A percentile compares a stretch with the other conserved stretches of the same genome.
Conservation (phyloP, 2,113 vertebrate genomes). For the Colossoma macropomum region DNA sequence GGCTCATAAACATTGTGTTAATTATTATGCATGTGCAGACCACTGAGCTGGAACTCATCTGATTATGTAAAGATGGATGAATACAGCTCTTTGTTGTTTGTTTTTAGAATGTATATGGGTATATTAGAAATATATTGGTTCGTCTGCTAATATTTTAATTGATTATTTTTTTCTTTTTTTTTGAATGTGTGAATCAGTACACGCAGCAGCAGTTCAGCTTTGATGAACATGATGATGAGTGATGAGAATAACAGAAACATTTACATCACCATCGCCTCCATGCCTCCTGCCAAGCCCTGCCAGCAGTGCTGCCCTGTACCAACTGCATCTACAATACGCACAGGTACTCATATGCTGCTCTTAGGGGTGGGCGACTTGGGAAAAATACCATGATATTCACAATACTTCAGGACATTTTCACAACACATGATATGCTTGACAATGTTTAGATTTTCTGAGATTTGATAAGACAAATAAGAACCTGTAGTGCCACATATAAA, state of each 20-base stretch:
- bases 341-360: slow-evolving; percentile 57
- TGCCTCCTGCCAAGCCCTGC: slow-evolving; percentile 82
- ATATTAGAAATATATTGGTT: background rate
- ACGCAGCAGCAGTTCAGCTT: slow-evolving; percentile 84
- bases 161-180: background rate
- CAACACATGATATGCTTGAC: no score
- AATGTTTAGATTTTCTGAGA: no score
- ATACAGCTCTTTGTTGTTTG: no score
- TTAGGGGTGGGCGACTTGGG: no score
- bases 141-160: background rate
- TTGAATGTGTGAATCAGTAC: slow-evolving; percentile 76
- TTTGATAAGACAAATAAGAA: no score
- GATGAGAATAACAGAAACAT: slow-evolving; percentile 93
- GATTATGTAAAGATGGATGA: no score
- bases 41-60: no score
- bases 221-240: slow-evolving; percentile 93
- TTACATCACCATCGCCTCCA: slow-evolving; percentile 87
- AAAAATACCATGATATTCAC: no score
- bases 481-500: no score
- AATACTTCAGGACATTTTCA: no score
- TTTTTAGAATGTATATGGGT: background rate
- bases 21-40: no score
- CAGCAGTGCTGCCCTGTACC: slow-evolving; percentile 77
- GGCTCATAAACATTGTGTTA: no score
- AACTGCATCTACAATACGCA: slow-evolving; percentile 73